Base-by-base conservation (phyloP, 2,797 vertebrate species). In the Tenualosa thibaudeaui region DNA sequence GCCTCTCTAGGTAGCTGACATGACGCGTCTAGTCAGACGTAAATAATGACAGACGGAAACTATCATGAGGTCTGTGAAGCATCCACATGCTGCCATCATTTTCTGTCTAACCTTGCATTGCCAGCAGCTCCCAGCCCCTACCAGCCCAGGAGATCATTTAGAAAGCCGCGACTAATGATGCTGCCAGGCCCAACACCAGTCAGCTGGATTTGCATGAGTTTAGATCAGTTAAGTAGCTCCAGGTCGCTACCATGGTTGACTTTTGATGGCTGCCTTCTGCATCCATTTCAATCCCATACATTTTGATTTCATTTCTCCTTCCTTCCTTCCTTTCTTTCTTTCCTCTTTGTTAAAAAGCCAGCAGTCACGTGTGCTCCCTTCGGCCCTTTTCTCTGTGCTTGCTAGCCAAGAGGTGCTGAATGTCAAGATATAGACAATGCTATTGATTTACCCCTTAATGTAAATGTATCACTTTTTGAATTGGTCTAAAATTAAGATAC, bases 11-110 rank as follows among this genome's bases (percentile, higher is more conserved):
- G 96, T 97, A 97, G 95, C 97, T 98, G 98, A 98, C 98, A 98
- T 96, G 97, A 98, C 96, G 96, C 96, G 96, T 97, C 96, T 97
- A 98, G 96, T 98, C 97, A 98, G 97, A 99, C 94, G 97, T 98
- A 98, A 99, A 99, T 99, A 98, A 98, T 98, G 97, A 98, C 98
- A 98, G 97, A 97, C 96, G 96, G 97, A 98, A 98, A 97, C 97
- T 96, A 99, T 98, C 97, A 99, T 98, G 97, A 99, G 98, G 96
- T 98, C 97, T 98, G 97, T 97, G 97, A 98, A 98, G 98, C 98
- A 96, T 98, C 97, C 96, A 96, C 94, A 90, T 94, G 96, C 96
- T 95, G 96, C 97, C 96, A 97, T 98, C 96, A 97, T 97, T 98
- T 97, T 97, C 95, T 95, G 95, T 96, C 97, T 97, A 98, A 97